Conservation (phyloP, 2,888 invertebrate species). For the Diaphora mendica region DNA sequence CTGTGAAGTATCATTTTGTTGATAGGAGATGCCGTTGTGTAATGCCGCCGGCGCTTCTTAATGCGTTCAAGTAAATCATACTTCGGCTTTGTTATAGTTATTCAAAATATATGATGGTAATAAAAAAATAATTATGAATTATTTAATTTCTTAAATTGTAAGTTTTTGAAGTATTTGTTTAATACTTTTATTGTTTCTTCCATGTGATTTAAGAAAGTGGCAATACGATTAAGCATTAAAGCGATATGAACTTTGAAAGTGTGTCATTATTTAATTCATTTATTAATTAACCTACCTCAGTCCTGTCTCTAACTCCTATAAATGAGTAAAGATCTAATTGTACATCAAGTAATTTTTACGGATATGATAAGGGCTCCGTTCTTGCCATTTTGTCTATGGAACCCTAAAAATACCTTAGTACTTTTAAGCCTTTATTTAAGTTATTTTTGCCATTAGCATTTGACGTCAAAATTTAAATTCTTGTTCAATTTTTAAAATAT, state of each 20-base stretch:
- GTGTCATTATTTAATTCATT: slow-evolving; percentile 11
- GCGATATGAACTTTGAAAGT: slow-evolving; percentile 56
- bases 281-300: neutral
- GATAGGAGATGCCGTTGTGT: neutral
- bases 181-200: slow-evolving; percentile 79
- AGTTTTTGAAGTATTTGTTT: slow-evolving; percentile 76
- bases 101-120: slow-evolving; percentile 62
- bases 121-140: slow-evolving; percentile 65
- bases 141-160: slow-evolving; percentile 78
- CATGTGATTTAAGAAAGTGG: slow-evolving; percentile 83
- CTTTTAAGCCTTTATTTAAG: no score
- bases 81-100: slow-evolving; percentile 83
- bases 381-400: no score
- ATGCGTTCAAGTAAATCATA: slow-evolving; percentile 48
- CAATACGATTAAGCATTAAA: slow-evolving; percentile 80
- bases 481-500: no score
- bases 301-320: neutral
- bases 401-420: no score
- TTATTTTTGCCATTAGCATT: no score
- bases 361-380: no score
- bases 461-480: no score
- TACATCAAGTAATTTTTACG: no score
- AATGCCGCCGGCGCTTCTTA: neutral
- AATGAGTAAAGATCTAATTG: no score
- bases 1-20: neutral